A percentile compares a stretch with the other conserved stretches of the same genome.
phyloP scores from a whole-genome alignment of 2,113 vertebrate genomes.

The Microtus ochrogaster region DNA sequence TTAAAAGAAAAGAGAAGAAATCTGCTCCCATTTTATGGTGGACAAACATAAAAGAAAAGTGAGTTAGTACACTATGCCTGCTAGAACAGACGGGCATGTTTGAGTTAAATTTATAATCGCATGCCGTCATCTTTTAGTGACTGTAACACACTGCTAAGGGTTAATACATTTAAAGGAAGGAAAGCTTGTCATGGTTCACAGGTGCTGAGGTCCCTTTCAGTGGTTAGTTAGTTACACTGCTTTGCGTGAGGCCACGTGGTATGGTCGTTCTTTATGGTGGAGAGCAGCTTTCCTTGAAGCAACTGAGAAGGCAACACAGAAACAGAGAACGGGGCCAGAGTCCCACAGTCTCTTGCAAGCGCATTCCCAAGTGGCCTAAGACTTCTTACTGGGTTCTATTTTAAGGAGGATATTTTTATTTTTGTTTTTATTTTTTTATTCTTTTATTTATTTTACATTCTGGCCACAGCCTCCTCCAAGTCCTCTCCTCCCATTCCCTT shows the following conservation, averaged over 20 bases:
- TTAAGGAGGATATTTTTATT: too few relatives aligned
- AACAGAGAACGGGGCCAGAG: background rate
- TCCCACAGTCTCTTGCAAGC: background rate
- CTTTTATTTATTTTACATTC: too few relatives aligned
- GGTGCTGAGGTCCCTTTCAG: background rate
- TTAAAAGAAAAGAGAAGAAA: conserved; percentile 33
- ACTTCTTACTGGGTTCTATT: background rate
- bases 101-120: conserved; percentile 36
- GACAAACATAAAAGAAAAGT: background rate
- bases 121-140: background rate
- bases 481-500: too few relatives aligned
- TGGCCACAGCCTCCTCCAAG: too few relatives aligned
- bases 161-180: background rate
- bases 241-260: background rate
- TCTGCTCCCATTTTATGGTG: background rate
- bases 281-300: background rate
- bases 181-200: background rate
- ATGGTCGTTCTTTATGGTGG: background rate
- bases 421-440: too few relatives aligned
- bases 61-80: conserved; percentile 4
- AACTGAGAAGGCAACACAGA: background rate
- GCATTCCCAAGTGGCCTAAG: background rate
- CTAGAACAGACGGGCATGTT: background rate
- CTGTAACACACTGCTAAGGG: background rate
- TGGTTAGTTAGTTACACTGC: background rate